Conservation (phyloP, 2,113 vertebrate species). For the Murina feae region DNA sequence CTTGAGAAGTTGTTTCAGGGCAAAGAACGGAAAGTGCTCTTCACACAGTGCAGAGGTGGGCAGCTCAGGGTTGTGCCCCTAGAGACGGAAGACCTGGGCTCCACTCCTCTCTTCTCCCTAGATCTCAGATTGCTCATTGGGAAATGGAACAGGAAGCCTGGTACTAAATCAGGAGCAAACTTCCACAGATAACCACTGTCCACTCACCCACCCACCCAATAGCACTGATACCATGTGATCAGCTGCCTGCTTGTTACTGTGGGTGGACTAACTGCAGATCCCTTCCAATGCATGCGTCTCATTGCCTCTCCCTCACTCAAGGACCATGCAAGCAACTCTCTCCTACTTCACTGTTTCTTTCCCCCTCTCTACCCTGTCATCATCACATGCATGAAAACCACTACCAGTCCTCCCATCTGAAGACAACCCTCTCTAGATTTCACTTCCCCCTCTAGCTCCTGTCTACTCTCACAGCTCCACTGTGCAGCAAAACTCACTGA, state of each 20-base stretch:
- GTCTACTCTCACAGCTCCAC: background rate
- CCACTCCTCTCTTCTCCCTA: background rate
- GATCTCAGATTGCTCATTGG: background rate
- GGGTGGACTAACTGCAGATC: background rate
- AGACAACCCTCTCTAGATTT: background rate
- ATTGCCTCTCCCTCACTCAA: background rate
- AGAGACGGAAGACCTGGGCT: no score
- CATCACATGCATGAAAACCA: background rate
- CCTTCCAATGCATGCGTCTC: rapidly evolving
- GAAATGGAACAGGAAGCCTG: background rate
- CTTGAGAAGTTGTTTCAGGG: background rate
- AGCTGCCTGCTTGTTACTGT: background rate
- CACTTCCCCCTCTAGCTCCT: background rate
- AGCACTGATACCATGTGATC: background rate
- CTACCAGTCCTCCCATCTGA: background rate
- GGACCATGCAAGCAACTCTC: background rate
- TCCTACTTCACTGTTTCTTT: rapidly evolving
- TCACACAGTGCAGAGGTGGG: background rate
- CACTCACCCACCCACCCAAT: rapidly evolving
- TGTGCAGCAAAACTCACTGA: background rate
- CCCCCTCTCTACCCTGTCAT: background rate
- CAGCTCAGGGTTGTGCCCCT: rapidly evolving
- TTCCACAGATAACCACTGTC: background rate
- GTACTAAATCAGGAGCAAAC: background rate
- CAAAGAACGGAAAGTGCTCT: background rate